Base-by-base conservation (phyloP, 1,140 invertebrate genomes). In the Pseudomyrmex cubaensis region DNA sequence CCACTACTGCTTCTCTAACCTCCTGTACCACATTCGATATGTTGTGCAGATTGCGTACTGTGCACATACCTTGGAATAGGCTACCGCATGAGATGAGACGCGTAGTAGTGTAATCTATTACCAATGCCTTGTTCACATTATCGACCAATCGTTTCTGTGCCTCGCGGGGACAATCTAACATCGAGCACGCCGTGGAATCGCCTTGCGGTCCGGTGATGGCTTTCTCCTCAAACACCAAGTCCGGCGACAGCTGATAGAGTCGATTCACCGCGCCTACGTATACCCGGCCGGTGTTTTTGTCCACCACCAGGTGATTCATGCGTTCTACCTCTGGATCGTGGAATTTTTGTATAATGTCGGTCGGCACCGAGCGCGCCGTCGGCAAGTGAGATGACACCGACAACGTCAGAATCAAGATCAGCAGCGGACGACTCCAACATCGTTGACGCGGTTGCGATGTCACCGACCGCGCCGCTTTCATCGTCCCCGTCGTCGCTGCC, bases 41-140 rank as follows among this genome's bases (percentile, higher is more conserved):
- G 95, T 99, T 98, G 91, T 98, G 96, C 69, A 99, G 94, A 92
- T 97, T 97, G 46, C 98, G 96, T 54, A 99, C 98, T 2, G 97
- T 97, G 93, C 99, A 99, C 86, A 97, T 96, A 12, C 99, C 99
- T 93, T 98, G 97, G 87, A 97, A 98, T 48, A 99, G 94, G 86
- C 97, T 98, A 12, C 98, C 98, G 94, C 99, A 99, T 5, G 97
- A 96, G 85, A 99, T 99, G n/a, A 99, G 95, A 57, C 97, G 95
- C 20, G 97, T 97, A 72, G 97, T 97, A 7, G 96, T 97, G 91
- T 99, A 98, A 95, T 99, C 98, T 85, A 99, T 98, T 54, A 99
- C 97, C 83, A 99, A 95, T 52, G 98, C 98, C 94, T 99, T 99
- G 95, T 99, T 99, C 85, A 98, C 96, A 94, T 99, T 99, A 94